phyloP scores from a whole-genome alignment of 2,113 vertebrate species.

The Ctenomys sociabilis region DNA sequence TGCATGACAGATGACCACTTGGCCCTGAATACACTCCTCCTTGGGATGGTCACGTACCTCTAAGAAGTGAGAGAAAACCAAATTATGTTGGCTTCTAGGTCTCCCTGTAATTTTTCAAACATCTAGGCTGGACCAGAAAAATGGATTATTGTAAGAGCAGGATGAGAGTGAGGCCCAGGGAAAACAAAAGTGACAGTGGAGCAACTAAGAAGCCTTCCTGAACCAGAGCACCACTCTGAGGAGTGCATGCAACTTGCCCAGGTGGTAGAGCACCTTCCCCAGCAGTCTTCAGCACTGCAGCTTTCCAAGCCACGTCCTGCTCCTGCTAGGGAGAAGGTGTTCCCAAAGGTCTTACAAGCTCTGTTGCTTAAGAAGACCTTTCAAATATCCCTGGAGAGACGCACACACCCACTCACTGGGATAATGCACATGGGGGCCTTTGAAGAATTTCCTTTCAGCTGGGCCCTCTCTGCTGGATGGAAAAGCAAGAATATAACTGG shows the following conservation, averaged over 20 bases:
- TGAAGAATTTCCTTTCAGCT: slow-evolving; percentile 44
- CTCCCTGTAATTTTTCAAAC: slow-evolving; percentile 36
- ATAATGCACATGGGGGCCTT: not conserved
- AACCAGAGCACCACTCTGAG: not conserved
- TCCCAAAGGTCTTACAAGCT: slow-evolving; percentile 40
- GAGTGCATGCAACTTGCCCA: not conserved
- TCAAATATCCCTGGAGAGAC: not conserved
- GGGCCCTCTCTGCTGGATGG: not conserved
- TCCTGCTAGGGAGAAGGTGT: not conserved
- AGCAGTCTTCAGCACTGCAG: not conserved
- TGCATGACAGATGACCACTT: not conserved
- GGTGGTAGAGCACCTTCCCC: not conserved
- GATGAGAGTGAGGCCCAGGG: not conserved
- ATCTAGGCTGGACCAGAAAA: slow-evolving; percentile 13
- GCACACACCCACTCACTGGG: not conserved
- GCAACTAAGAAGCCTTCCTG: not conserved
- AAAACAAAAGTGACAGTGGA: not conserved
- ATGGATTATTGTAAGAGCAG: slow-evolving; percentile 14
- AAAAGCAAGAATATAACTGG: slow-evolving; percentile 48
- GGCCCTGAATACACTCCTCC: not conserved
- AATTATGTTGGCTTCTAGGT: not conserved
- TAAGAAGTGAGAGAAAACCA: slow-evolving; percentile 41
- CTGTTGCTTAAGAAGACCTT: slow-evolving; percentile 46
- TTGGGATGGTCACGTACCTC: not conserved
- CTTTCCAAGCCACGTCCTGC: not conserved